Base-by-base conservation (phyloP, 92 coral and sea anemone genomes). In the Heliopora coerulea region DNA sequence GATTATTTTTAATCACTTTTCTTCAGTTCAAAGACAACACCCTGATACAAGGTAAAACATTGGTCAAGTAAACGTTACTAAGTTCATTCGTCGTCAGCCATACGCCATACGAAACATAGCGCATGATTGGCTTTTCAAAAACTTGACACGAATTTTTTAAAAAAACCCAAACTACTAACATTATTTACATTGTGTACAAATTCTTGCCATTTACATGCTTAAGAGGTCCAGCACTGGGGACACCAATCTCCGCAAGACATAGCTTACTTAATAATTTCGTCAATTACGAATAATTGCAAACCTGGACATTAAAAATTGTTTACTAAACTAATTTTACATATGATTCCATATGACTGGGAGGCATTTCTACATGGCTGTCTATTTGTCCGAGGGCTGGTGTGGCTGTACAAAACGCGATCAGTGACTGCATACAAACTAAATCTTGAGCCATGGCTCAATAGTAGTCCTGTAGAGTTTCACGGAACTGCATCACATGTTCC, bases 161-260 rank as follows among this genome's bases (percentile, higher is more conserved):
- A 70, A n/a, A 70, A 30, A 58, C 77, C n/a, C n/a, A n/a, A n/a
- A n/a, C n/a, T n/a, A n/a, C n/a, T n/a, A n/a, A n/a, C 54, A 70
- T 37, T 70, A 70, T 70, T 70, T 70, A 70, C 77, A 70, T n/a
- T 52, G 59, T 70, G 62, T 70, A 70, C 77, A 70, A 67, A 70
- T 70, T 70, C 62, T 70, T 31, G 77, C 62, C 77, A 70, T 52
- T 31, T 9, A 2, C 11, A n/a, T n/a, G 12, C 23, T 41, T 18
- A 1, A 8, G 21, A 25, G 30, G 34, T 42, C n/a, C n/a, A n/a
- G n/a, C n/a, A n/a, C n/a, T n/a, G n/a, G n/a, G n/a, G n/a, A n/a
- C n/a, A n/a, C n/a, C n/a, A n/a, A n/a, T n/a, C n/a, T n/a, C n/a
- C n/a, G n/a, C n/a, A n/a, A n/a, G n/a, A n/a, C n/a, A n/a, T n/a